Evolutionary conservation across 2,113 vertebrate genomes (phyloP), one percentile per base, ranked within the genome.

Genomic region (Proterorhinus semilunaris): DNA sequence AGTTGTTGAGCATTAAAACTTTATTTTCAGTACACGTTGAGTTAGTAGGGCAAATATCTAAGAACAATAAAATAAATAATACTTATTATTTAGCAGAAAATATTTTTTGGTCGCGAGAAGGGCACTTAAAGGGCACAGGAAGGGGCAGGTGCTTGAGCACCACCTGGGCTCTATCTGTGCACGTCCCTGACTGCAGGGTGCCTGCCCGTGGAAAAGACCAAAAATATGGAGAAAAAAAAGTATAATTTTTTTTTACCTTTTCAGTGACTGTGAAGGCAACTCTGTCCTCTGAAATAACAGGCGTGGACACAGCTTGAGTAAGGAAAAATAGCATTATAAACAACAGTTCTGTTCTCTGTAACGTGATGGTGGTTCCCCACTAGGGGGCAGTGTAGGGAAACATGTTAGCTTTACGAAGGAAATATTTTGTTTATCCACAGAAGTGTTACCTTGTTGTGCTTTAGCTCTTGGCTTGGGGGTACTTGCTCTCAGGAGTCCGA

Each of bases 401-500:
- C 58, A 62, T 21, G 47, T 8, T 17, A 1, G 66, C 50, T 8
- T 45, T 62, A 67, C 63, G 0, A 36, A 36, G 27, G 27, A 36
- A 3, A 36, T 36, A 11, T 45, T 55, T 13, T 21, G 9, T 13
- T 64, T 79, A 36, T 36, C 27, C 27, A 36, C 27, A 36, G 27
- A 36, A 36, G 27, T 36, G 27, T 36, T 36, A 89, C 89, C 87
- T 72, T 77, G 74, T 69, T 76, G 75, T 7, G 74, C 7, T 79
- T 70, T 90, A 6, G 54, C 12, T 5, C 88, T 76, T 0, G 83
- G 75, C 73, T 81, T 91, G 48, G 76, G 42, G 44, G 68, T 0
- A 4, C 57, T 84, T 7, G 63, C 81, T 45, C 81, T 65, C 10
- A 76, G 10, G 1, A 74, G 70, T 7, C 80, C 74, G 2, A 86